These are phyloP conservation scores for Ramphastos sulfuratus DNA, from an alignment of 2,113 vertebrate genomes.

Conservation along the genomic window DNA sequence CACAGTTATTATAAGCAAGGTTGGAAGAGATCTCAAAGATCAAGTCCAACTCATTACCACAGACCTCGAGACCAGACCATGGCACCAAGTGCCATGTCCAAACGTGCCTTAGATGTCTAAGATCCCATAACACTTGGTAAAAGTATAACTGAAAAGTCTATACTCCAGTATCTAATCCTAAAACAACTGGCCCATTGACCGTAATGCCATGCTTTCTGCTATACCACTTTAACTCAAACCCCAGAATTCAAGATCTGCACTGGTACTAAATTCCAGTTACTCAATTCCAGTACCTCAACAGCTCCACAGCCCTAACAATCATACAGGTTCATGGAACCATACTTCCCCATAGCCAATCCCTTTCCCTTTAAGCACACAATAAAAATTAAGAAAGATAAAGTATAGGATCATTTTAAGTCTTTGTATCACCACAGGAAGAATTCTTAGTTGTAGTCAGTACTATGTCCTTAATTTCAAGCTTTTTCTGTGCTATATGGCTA, in stretches of 20 bases:
- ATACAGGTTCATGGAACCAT: background rate
- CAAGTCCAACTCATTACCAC: no score
- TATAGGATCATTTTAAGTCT: background rate
- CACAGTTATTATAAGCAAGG: no score
- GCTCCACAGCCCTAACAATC: background rate
- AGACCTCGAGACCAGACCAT: no score
- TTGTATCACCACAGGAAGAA: background rate
- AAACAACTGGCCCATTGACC: background rate
- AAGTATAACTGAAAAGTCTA: background rate
- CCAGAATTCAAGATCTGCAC: background rate
- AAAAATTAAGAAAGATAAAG: background rate
- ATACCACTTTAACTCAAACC: background rate
- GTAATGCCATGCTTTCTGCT: background rate
- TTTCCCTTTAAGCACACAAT: background rate
- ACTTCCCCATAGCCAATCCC: background rate
- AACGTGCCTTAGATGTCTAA: no score
- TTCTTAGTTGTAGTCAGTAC: background rate
- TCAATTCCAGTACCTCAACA: background rate
- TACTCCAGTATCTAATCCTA: background rate
- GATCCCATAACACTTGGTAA: background rate
- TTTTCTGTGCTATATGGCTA: background rate
- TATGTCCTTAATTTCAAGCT: background rate
- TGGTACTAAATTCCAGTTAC: background rate
- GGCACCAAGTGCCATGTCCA: no score
- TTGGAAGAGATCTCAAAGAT: no score